A percentile compares a stretch with the other conserved stretches of the same genome.
These are phyloP conservation scores for Dryobotodes eremita DNA, from an alignment of 2,888 invertebrate genomes.

Conservation along the genomic window DNA sequence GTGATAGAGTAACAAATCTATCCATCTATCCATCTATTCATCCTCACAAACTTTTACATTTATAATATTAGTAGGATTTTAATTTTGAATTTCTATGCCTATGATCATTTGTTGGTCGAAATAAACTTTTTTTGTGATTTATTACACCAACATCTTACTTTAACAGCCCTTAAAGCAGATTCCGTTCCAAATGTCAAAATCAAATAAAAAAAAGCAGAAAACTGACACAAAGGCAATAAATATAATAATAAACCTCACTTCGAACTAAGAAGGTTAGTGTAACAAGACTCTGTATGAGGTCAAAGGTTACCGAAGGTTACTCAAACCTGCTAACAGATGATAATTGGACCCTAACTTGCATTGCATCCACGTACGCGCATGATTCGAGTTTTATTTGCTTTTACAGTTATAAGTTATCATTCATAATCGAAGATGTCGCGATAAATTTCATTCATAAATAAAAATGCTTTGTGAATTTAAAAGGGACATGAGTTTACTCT, in stretches of 20 bases:
- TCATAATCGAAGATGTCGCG: constrained; percentile 48
- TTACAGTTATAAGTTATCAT: constrained; percentile 53
- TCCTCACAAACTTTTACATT: too few relatives aligned
- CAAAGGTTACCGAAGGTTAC: constrained; percentile 78
- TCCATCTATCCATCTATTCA: too few relatives aligned
- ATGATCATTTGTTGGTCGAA: too few relatives aligned
- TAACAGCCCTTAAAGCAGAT: constrained; percentile 53
- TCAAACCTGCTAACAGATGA: constrained; percentile 80
- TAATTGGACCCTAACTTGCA: constrained; percentile 84
- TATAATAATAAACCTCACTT: constrained; percentile 54
- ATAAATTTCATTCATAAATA: constrained; percentile 28
- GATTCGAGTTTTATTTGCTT: constrained; percentile 73
- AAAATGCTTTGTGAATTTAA: constrained; percentile 8
- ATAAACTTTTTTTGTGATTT: too few relatives aligned
- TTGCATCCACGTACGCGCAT: constrained; percentile 77
- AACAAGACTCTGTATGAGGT: constrained; percentile 78
- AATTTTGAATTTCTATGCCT: too few relatives aligned
- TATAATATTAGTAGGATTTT: too few relatives aligned
- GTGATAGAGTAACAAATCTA: too few relatives aligned
- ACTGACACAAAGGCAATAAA: constrained; percentile 49
- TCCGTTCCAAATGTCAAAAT: constrained; percentile 61
- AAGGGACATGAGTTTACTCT: constrained; percentile 33
- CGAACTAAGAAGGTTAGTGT: constrained; percentile 76
- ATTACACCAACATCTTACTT: constrained; percentile 24
- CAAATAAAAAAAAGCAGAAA: constrained; percentile 60